A percentile compares a stretch with the other conserved stretches of the same genome.
phyloP scores from a whole-genome alignment of 2,888 invertebrate genomes.

The Beris morrisii region DNA sequence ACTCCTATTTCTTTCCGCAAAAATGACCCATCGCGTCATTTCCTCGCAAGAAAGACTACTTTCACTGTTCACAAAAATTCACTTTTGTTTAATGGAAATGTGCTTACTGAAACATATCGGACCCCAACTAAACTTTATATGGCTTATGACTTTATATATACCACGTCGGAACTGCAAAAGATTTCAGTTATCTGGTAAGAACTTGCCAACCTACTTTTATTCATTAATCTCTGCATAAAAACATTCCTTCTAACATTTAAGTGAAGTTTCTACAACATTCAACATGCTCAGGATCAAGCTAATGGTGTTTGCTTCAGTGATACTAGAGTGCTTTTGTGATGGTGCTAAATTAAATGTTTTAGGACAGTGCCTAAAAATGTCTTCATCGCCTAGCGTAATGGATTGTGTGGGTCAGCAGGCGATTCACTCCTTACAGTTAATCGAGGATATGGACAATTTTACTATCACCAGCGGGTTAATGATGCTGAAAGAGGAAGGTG shows the following conservation, averaged over 20 bases:
- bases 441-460: constrained; percentile 68
- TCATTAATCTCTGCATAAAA: neutral
- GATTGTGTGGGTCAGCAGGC: constrained; percentile 74
- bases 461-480: constrained; percentile 67
- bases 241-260: no score
- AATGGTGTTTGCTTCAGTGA: neutral
- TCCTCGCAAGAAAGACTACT: constrained; percentile 25
- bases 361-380: constrained; percentile 57
- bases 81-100: constrained; percentile 31
- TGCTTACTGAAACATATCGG: constrained; percentile 38
- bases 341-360: constrained; percentile 1
- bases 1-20: constrained; percentile 16
- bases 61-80: constrained; percentile 38
- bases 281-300: neutral
- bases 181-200: constrained; percentile 22
- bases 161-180: constrained; percentile 29
- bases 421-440: constrained; percentile 64
- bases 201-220: neutral
- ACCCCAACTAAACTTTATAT: constrained; percentile 28
- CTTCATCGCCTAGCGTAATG: constrained; percentile 57
- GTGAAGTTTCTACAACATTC: no score
- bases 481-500: constrained; percentile 64
- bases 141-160: constrained; percentile 12
- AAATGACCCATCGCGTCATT: constrained; percentile 23
- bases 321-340: neutral